Evolutionary conservation across 30 jellyfish, hydroid and myxozoan genomes (phyloP), one percentile per base, ranked within the genome.

Genomic region (Clytia hemisphaerica): DNA sequence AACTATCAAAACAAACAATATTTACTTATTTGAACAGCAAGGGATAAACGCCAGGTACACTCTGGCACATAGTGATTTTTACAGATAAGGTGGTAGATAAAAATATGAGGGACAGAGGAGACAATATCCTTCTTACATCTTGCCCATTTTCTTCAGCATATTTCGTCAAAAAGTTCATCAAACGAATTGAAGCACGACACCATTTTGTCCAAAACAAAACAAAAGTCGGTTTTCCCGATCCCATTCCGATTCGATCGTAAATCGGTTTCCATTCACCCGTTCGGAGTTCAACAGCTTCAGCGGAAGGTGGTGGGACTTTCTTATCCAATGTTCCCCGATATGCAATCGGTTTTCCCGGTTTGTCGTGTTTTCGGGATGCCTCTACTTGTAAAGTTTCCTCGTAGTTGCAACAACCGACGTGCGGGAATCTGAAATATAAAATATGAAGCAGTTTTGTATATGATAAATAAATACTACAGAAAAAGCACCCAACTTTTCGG

Each of bases 151-250:
- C 81, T 4, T 69, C 84, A 35, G 84, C 79, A 54, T 58, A 58
- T 3, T 72, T 58, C 24, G 84, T 58, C 15, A 58, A 37, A 58
- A 54, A 51, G 14, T 54, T 51, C 66, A 72, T 57, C 37, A 54
- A 25, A n/a, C 84, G 84, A 12, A 53, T 58, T n/a, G 84, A 72
- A 4, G 84, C 78, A 40, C 65, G 79, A 42, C 84, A 72, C 91
- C 91, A 76, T 30, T 63, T 44, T 2, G 91, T 67, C 87, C 88
- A 76, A 66, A 76, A 76, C 47, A 76, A 53, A 45, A 76, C 50
- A 24, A 76, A 65, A 22, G 88, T 67, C 19, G 88, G 88, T 33
- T 76, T 76, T 28, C 72, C 76, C 21, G 78, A 19, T 10, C 21
- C 21, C 12, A 9, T 21, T n/a, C 12, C 10, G 31, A 59, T 59